A percentile compares a stretch with the other conserved stretches of the same genome.
Conservation (phyloP, 2,888 invertebrate species). For the Allygus modestus region DNA sequence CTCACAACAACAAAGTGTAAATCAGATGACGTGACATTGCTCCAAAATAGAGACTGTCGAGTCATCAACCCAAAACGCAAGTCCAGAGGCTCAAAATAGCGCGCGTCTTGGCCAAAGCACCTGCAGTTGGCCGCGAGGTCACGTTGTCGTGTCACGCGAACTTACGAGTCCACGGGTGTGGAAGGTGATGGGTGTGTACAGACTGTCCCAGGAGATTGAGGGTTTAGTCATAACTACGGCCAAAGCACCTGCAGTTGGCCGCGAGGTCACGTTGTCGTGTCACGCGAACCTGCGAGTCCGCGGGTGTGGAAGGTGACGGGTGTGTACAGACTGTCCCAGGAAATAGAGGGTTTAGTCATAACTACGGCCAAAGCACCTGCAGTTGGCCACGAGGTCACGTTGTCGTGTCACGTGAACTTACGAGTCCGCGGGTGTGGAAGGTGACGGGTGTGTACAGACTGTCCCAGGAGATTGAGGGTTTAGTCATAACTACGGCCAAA, state of each 20-base stretch:
- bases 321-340: too few species aligned
- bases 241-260: neutral
- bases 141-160: neutral
- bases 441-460: too few species aligned
- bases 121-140: neutral
- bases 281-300: neutral
- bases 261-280: neutral
- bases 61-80: conserved; percentile 46
- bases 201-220: too few species aligned
- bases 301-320: too few species aligned
- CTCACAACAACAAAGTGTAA: neutral
- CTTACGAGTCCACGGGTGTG: too few species aligned
- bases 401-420: neutral
- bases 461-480: too few species aligned
- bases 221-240: too few species aligned
- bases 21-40: conserved; percentile 20
- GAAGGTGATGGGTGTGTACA: too few species aligned
- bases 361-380: conserved; percentile 31
- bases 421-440: too few species aligned
- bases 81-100: neutral
- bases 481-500: too few species aligned
- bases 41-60: neutral
- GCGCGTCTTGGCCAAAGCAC: conserved; percentile 18
- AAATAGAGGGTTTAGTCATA: too few species aligned
- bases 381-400: neutral